Conservation (phyloP, 2,888 invertebrate species). For the Mesorhabditis belari region DNA sequence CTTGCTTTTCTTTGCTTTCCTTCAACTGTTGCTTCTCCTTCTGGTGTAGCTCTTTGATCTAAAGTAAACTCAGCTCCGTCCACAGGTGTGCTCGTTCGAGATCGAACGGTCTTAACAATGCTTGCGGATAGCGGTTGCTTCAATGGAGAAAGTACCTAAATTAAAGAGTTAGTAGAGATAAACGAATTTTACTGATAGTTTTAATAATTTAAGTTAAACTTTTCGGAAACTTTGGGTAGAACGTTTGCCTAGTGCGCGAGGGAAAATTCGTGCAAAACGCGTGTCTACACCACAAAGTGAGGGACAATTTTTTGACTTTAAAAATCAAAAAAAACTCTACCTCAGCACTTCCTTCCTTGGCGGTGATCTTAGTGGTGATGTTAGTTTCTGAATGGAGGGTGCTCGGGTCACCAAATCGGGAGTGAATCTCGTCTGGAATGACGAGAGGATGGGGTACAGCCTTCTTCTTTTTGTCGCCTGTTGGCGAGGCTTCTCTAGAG, state of each 20-base stretch:
- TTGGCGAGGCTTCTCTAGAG: not conserved
- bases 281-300: too few species aligned
- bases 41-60: conserved; percentile 24
- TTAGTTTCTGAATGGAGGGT: conserved; percentile 36
- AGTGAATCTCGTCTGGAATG: conserved; percentile 51
- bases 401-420: conserved; percentile 38
- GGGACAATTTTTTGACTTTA: too few species aligned
- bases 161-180: too few species aligned
- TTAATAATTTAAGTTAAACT: too few species aligned
- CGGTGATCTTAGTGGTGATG: conserved; percentile 31
- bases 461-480: conserved; percentile 4
- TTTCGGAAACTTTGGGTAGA: too few species aligned
- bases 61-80: conserved; percentile 29
- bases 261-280: too few species aligned
- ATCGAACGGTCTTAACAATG: conserved; percentile 24
- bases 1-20: not conserved
- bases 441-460: conserved; percentile 41
- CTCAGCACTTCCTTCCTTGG: conserved; percentile 33
- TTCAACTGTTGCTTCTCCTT: conserved; percentile 10
- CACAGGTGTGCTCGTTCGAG: conserved; percentile 7
- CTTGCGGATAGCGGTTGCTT: conserved; percentile 26
- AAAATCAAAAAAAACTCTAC: too few species aligned
- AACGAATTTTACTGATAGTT: too few species aligned
- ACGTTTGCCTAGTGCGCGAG: too few species aligned
- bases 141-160: conserved; percentile 12